Evolutionary conservation across 2,888 invertebrate genomes (phyloP).

Genomic region (Venusia cambrica): DNA sequence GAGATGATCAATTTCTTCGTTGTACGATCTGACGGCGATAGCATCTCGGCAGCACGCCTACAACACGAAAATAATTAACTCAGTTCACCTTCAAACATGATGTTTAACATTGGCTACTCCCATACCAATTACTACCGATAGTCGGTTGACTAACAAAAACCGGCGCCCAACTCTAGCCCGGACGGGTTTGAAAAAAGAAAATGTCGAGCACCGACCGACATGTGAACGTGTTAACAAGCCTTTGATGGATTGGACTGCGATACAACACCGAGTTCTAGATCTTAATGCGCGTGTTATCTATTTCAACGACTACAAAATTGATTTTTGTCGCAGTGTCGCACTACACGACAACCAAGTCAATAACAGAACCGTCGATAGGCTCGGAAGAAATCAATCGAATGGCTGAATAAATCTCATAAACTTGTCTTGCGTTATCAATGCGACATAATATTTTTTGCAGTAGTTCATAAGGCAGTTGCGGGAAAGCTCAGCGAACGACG

Average conservation of each 20-base stretch:
- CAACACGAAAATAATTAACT: slow-evolving; percentile 79
- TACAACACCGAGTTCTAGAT: slow-evolving; percentile 54
- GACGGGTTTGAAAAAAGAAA: slow-evolving; percentile 52
- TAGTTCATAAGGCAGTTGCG: slow-evolving; percentile 49
- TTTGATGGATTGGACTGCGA: slow-evolving; percentile 69
- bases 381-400: slow-evolving; percentile 69
- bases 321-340: slow-evolving; percentile 47
- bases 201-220: slow-evolving; percentile 36
- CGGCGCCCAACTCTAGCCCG: slow-evolving; percentile 58
- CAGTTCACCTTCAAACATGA: slow-evolving; percentile 69
- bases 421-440: slow-evolving; percentile 59
- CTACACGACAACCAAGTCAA: slow-evolving; percentile 33
- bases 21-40: slow-evolving; percentile 60
- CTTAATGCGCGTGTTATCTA: slow-evolving; percentile 40
- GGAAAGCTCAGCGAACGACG: slow-evolving; percentile 46
- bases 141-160: slow-evolving; percentile 68
- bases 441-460: slow-evolving; percentile 66
- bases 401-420: slow-evolving; percentile 73
- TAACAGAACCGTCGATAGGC: slow-evolving; percentile 55
- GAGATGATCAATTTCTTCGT: slow-evolving; percentile 64
- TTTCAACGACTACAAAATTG: slow-evolving; percentile 47
- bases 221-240: slow-evolving; percentile 71
- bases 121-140: slow-evolving; percentile 77
- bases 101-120: slow-evolving; percentile 77
- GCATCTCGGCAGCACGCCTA: slow-evolving; percentile 66